A percentile compares a stretch with the other conserved stretches of the same genome.
phyloP scores from a whole-genome alignment of 2,113 vertebrate genomes.

The Engystomops pustulosus region DNA sequence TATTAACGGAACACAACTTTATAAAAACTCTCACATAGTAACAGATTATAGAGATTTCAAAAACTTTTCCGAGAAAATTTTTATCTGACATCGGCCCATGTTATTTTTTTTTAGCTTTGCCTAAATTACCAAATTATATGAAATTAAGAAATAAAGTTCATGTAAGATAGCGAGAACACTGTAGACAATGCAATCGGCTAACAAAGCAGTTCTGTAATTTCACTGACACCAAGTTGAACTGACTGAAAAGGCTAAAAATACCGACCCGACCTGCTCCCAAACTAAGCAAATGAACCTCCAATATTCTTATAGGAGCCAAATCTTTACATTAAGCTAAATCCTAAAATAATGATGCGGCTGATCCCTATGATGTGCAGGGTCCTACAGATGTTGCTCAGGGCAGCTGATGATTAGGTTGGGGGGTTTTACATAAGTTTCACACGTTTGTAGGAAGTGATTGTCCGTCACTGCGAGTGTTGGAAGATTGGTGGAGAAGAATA shows the following conservation, averaged over 20 bases:
- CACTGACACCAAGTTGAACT: neutral
- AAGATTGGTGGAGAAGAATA: constrained; percentile 23
- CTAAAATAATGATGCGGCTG: neutral
- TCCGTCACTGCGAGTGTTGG: constrained; percentile 26
- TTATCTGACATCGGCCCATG: too few species aligned
- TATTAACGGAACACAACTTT: too few species aligned
- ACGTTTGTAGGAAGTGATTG: constrained; percentile 1
- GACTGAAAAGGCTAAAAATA: neutral
- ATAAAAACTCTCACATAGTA: too few species aligned
- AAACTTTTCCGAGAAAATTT: too few species aligned
- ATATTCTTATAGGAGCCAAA: neutral
- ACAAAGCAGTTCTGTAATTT: neutral
- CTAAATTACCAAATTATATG: neutral
- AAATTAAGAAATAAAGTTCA: neutral
- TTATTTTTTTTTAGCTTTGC: neutral
- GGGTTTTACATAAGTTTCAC: neutral
- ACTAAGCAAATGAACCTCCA: neutral
- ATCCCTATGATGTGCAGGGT: neutral
- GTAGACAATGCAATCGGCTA: neutral
- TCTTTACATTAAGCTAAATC: neutral
- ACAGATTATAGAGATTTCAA: too few species aligned
- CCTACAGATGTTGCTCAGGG: neutral
- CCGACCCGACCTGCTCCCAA: neutral
- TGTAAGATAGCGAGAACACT: neutral
- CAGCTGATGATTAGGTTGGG: constrained; percentile 2